phyloP scores from a whole-genome alignment of 1,140 invertebrate genomes.

The Eurosta solidaginis region DNA sequence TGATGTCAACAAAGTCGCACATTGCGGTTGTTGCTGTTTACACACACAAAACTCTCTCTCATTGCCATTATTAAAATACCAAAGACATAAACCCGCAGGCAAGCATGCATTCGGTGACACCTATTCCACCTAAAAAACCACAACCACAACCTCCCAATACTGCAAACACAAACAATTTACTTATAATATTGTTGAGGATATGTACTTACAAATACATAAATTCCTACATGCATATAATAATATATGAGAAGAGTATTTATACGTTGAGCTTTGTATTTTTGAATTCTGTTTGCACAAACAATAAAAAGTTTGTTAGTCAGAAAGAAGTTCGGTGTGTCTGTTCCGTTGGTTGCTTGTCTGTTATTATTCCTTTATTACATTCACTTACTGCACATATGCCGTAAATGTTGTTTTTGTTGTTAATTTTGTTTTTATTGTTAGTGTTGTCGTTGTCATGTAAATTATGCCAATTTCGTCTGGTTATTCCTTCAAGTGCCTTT shows the following conservation, averaged over 20 bases:
- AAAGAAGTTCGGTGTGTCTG: not conserved
- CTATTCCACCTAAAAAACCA: not conserved
- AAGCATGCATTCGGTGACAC: not conserved
- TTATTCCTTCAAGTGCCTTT: conserved; percentile 9
- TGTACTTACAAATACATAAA: not conserved
- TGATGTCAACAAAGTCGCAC: not conserved
- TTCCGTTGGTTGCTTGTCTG: no score
- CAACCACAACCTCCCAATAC: not conserved
- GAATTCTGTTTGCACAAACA: conserved; percentile 24
- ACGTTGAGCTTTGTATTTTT: conserved; percentile 5
- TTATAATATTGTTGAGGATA: not conserved
- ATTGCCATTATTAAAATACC: not conserved
- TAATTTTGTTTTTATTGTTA: conserved; percentile 9
- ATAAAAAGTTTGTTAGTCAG: conserved; percentile 21
- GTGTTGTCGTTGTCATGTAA: conserved; percentile 13
- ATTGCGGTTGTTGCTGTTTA: conserved; percentile 1
- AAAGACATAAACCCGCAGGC: not conserved
- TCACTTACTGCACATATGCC: not conserved
- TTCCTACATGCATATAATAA: not conserved
- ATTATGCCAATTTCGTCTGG: conserved; percentile 19
- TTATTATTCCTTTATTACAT: not conserved
- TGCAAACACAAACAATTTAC: not conserved
- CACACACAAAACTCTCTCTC: not conserved
- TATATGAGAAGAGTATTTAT: not conserved
- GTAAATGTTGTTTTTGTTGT: not conserved